Evolutionary conservation across 2,797 vertebrate genomes (phyloP), one percentile per base, ranked within the genome.

Genomic region (Sebastes diaconus): DNA sequence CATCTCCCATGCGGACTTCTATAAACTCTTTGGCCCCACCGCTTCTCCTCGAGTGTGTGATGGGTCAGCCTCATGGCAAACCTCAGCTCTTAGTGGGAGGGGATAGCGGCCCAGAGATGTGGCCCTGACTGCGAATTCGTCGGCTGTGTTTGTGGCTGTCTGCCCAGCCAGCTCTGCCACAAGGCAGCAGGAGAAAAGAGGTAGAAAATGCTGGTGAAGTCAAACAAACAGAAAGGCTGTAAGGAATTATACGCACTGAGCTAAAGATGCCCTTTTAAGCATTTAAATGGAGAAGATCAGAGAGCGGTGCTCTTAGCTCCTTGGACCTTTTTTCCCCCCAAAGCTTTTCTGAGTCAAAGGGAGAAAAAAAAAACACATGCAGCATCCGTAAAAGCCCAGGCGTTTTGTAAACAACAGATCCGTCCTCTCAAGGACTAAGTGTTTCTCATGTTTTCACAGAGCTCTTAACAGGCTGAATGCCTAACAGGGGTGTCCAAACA

Each of bases 401-500:
- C 57, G 20, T 90, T 92, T 90, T 81, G 84, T 92, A 88, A 91
- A 93, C 91, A 92, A 85, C 85, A 80, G 52, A 81, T 83, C 66
- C 85, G 77, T 83, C 77, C 77, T 90, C 84, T 68, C 80, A 81
- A 88, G 76, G 79, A 79, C 85, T 84, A 87, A 92, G 87, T 93
- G 88, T 90, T 91, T 84, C 73, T 89, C 65, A 22, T 87, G 91
- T 90, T 93, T 89, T 90, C 81, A 79, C 84, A 57, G 78, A 77
- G 87, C 91, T 92, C 81, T 90, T 91, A 91, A 88, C 88, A 77
- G 81, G 42, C 83, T 90, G 86, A 88, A 89, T 83, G 87, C 71
- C 80, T 84, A 85, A 75, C 81, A 81, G 68, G 52, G 52, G 50
- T 55, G 57, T 82, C 81, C 75, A 84, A 88, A 91, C 77, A 82